These are phyloP conservation scores for Sinocyclocheilus anshuiensis DNA, from an alignment of 2,113 vertebrate genomes.

Conservation along the genomic window DNA sequence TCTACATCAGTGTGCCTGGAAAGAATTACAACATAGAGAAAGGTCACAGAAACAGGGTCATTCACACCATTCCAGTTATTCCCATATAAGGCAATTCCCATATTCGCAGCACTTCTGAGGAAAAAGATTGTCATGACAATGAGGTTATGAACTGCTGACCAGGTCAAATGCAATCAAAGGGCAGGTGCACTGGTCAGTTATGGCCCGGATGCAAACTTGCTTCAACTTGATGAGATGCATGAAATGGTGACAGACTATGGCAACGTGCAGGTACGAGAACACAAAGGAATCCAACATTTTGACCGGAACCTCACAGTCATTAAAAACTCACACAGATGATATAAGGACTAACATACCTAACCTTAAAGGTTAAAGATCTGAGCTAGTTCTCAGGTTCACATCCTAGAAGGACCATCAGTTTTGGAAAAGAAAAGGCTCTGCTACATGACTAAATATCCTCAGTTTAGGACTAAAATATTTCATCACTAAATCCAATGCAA, in stretches of 20 bases:
- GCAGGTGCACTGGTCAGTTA: conserved; percentile 26
- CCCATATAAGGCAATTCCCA: not conserved
- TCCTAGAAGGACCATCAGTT: not conserved
- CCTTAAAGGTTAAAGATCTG: conserved; percentile 18
- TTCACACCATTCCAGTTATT: conserved; percentile 23
- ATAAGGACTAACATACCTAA: conserved; percentile 26
- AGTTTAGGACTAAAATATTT: not conserved
- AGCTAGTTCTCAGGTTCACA: not conserved
- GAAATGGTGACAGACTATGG: not conserved
- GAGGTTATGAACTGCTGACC: conserved; percentile 19
- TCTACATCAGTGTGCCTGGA: not conserved
- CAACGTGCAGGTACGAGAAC: conserved; percentile 12
- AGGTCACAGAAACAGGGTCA: conserved; percentile 7
- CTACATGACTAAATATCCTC: not conserved
- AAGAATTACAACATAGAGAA: not conserved
- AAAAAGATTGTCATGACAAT: conserved; percentile 48
- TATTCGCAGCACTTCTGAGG: conserved; percentile 44
- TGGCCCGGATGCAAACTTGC: conserved; percentile 39
- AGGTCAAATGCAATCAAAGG: conserved; percentile 47
- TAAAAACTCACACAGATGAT: conserved; percentile 20
- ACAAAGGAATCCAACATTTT: conserved; percentile 15
- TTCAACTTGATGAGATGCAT: conserved; percentile 44
- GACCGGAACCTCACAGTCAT: not conserved
- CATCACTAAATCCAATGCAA: not conserved
- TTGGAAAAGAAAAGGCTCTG: not conserved